A percentile compares a stretch with the other conserved stretches of the same genome.
Conservation (phyloP, 2,797 vertebrate species). For the Cyclura pinguis region DNA sequence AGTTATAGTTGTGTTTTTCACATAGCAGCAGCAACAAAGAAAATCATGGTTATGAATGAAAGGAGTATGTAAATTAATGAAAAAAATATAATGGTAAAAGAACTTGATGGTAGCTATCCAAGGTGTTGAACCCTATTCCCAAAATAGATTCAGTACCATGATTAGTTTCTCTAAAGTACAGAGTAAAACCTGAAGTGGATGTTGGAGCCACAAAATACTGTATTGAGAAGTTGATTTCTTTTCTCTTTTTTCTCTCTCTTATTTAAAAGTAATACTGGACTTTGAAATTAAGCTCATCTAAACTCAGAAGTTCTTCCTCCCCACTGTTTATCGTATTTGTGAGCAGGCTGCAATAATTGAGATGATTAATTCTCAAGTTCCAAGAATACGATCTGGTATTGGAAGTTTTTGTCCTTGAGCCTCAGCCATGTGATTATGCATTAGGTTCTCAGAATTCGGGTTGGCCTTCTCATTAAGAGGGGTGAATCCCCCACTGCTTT, state of each 20-base stretch:
- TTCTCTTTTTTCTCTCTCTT: no score
- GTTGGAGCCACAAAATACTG: no score
- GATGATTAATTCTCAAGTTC: background rate
- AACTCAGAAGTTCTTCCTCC: background rate
- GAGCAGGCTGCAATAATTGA: background rate
- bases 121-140: no score
- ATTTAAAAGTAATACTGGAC: no score
- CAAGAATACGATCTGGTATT: background rate
- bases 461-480: background rate
- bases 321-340: background rate
- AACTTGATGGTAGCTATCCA: no score
- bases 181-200: no score
- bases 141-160: no score
- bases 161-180: no score
- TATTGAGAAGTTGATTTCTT: no score
- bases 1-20: background rate
- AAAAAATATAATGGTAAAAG: no score
- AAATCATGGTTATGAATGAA: background rate
- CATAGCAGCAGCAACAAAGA: background rate
- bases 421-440: no score
- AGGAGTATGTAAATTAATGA: background rate
- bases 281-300: no score
- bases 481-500: background rate
- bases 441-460: background rate
- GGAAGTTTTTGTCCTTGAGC: background rate